Evolutionary conservation across 2,888 invertebrate genomes (phyloP).

Genomic region (Ryuthela nishihirai): DNA sequence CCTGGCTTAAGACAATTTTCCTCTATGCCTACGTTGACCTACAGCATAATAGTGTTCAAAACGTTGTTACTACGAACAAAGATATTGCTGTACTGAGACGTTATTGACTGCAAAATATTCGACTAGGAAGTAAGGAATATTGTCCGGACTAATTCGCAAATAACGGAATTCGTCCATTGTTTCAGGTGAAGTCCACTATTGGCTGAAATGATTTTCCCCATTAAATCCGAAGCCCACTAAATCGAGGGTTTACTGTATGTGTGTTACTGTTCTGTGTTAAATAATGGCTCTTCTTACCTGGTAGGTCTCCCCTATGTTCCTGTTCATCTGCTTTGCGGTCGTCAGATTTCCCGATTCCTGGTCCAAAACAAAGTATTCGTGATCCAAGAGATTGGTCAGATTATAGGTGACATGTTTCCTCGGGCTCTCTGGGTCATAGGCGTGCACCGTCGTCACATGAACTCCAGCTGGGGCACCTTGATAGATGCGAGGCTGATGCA

Average conservation of each 20-base stretch:
- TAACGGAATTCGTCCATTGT: too few species aligned
- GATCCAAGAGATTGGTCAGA: constrained; percentile 31
- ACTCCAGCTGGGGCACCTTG: constrained; percentile 32
- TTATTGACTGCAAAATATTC: too few species aligned
- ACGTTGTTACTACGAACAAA: too few species aligned
- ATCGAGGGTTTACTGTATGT: background rate
- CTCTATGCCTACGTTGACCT: too few species aligned
- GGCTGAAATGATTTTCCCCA: background rate
- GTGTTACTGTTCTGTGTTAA: too few species aligned
- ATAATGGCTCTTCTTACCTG: constrained; percentile 8
- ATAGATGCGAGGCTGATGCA: constrained; percentile 36
- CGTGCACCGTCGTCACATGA: constrained; percentile 39
- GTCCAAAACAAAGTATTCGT: constrained; percentile 31
- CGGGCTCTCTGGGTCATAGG: constrained; percentile 34
- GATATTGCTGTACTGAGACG: too few species aligned
- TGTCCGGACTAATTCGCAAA: too few species aligned
- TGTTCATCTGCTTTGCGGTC: constrained; percentile 25
- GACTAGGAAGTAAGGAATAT: too few species aligned
- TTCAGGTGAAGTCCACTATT: background rate
- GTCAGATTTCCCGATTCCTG: constrained; percentile 32
- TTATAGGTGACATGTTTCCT: constrained; percentile 33
- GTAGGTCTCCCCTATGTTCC: constrained; percentile 21
- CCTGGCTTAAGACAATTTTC: too few species aligned
- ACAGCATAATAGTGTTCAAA: too few species aligned
- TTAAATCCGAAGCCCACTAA: background rate